phyloP scores from a whole-genome alignment of 2,113 vertebrate species.

The Penelope pileata region DNA sequence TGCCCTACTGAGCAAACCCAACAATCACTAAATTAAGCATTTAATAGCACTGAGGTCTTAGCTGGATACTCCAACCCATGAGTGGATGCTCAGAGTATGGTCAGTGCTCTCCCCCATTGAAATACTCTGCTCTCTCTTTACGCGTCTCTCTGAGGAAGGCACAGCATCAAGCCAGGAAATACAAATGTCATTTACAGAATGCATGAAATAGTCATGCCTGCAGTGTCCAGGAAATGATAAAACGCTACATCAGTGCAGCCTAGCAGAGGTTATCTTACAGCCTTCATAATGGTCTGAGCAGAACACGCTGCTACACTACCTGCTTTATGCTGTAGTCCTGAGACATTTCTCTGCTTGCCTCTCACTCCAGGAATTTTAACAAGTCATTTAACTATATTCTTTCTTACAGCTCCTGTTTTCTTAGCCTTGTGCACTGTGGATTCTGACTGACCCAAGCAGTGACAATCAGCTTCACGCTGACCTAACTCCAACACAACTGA shows the following conservation, averaged over 20 bases:
- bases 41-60: not conserved
- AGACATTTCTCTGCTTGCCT: not conserved
- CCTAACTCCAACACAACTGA: fast-evolving
- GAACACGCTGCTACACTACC: not conserved
- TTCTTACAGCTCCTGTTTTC: not conserved
- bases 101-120: not conserved
- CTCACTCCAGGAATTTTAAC: not conserved
- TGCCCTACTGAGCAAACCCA: not conserved
- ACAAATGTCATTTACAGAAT: not conserved
- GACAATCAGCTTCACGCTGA: not conserved
- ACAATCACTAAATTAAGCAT: not conserved
- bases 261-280: not conserved
- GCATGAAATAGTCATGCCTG: not conserved
- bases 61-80: not conserved
- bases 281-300: not conserved
- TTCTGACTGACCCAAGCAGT: not conserved
- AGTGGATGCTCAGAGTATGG: not conserved
- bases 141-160: not conserved
- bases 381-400: not conserved
- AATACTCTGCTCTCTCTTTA: not conserved
- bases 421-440: fast-evolving
- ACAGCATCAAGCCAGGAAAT: not conserved
- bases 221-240: not conserved
- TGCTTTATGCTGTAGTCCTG: not conserved
- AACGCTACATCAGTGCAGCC: not conserved